A percentile compares a stretch with the other conserved stretches of the same genome.
Evolutionary conservation across 2,113 vertebrate species (phyloP).

Genomic region (Eretmochelys imbricata): DNA sequence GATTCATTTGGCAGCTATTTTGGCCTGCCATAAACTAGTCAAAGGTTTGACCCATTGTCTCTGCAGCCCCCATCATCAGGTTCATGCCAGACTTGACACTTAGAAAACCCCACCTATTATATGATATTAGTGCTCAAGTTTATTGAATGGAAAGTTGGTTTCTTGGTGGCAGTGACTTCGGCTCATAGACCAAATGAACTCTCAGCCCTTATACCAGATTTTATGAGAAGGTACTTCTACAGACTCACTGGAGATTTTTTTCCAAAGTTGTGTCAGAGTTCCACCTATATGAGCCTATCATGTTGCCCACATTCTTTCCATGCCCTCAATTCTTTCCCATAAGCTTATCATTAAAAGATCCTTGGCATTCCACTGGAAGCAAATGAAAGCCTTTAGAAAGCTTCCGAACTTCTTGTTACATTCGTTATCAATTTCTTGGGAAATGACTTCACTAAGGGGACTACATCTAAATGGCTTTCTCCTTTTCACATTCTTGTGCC

Average conservation of each 20-base stretch:
- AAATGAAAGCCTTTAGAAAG: too few species aligned
- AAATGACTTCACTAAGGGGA: too few species aligned
- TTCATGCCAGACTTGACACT: too few species aligned
- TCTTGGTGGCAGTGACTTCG: background rate
- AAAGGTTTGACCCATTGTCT: background rate
- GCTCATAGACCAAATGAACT: background rate
- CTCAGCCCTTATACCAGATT: background rate
- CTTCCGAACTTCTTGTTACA: too few species aligned
- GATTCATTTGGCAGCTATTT: background rate
- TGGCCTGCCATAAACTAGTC: background rate
- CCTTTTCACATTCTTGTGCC: too few species aligned
- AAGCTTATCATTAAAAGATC: background rate
- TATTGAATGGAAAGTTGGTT: background rate
- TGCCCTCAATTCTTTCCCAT: background rate
- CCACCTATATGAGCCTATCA: background rate
- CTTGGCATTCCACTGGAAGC: background rate
- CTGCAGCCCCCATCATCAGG: background rate
- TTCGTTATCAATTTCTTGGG: too few species aligned
- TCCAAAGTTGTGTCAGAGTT: background rate
- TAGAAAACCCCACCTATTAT: too few species aligned
- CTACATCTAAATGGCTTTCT: too few species aligned
- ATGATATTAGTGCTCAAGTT: background rate
- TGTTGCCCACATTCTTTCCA: background rate
- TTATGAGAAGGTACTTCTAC: background rate
- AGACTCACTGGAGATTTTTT: background rate